Evolutionary conservation across 1,140 invertebrate genomes (phyloP).

Genomic region (Zaprionus tsacasi): DNA sequence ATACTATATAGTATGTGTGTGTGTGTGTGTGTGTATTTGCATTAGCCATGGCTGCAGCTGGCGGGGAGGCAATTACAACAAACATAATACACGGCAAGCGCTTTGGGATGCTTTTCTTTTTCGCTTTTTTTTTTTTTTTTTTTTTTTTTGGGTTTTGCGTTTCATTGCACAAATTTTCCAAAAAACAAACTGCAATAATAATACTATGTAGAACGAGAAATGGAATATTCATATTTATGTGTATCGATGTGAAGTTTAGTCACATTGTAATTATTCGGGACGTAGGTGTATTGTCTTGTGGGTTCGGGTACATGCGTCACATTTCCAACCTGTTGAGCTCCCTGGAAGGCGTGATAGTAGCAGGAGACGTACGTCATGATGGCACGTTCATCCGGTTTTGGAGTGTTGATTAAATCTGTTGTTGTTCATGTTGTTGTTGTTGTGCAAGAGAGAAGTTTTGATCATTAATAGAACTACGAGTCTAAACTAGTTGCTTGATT

Average conservation of each 20-base stretch:
- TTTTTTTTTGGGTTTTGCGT: constrained; percentile 18
- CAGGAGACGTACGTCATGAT: constrained; percentile 99
- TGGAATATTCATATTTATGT: constrained; percentile 76
- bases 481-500: constrained; percentile 7
- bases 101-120: constrained; percentile 8
- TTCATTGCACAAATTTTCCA: constrained; percentile 49
- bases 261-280: constrained; percentile 84
- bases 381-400: constrained; percentile 98
- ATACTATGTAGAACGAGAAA: constrained; percentile 44
- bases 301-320: constrained; percentile 85
- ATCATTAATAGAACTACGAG: constrained; percentile 23
- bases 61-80: constrained; percentile 14
- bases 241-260: constrained; percentile 84
- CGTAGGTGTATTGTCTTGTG: constrained; percentile 84
- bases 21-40: constrained; percentile 38
- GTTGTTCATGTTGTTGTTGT: constrained; percentile 22
- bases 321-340: constrained; percentile 95
- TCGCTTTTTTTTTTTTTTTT: constrained; percentile 1
- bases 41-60: constrained; percentile 3
- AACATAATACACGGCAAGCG: constrained; percentile 15
- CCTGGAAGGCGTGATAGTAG: constrained; percentile 99
- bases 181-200: constrained; percentile 72
- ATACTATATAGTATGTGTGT: constrained; percentile 42
- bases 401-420: constrained; percentile 98
- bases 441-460: constrained; percentile 9